These are phyloP conservation scores for Parapsyche elsis DNA, from an alignment of 1,140 invertebrate genomes.

Conservation along the genomic window DNA sequence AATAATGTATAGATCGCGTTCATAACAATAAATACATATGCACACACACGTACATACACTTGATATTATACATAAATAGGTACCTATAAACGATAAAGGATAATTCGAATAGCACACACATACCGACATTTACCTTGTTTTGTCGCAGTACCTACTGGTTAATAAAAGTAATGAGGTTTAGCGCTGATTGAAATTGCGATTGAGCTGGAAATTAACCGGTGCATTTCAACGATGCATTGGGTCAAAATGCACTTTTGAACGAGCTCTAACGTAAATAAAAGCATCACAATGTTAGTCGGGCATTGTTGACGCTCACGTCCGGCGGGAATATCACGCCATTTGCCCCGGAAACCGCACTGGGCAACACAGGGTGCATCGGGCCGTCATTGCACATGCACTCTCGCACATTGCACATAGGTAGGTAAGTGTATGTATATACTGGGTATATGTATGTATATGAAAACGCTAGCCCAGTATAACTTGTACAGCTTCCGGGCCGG, in stretches of 20 bases:
- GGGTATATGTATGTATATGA: too few relatives aligned
- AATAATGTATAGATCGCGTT: conserved; percentile 34
- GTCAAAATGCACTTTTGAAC: neutral
- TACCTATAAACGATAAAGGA: too few relatives aligned
- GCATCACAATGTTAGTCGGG: neutral
- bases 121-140: too few relatives aligned
- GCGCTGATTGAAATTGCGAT: neutral
- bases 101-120: too few relatives aligned
- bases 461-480: too few relatives aligned
- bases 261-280: neutral
- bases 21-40: conserved; percentile 6
- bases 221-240: neutral
- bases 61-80: too few relatives aligned
- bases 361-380: neutral
- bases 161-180: too few relatives aligned
- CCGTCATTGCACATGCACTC: neutral
- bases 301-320: conserved; percentile 23
- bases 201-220: neutral
- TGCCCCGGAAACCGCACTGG: conserved; percentile 32
- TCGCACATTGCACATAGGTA: neutral
- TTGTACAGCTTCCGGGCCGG: neutral
- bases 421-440: too few relatives aligned
- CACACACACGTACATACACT: neutral
- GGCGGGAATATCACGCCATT: conserved; percentile 29
- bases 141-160: too few relatives aligned